Base-by-base conservation (phyloP, 2,113 vertebrate species). In the Catharus fuscescens region DNA sequence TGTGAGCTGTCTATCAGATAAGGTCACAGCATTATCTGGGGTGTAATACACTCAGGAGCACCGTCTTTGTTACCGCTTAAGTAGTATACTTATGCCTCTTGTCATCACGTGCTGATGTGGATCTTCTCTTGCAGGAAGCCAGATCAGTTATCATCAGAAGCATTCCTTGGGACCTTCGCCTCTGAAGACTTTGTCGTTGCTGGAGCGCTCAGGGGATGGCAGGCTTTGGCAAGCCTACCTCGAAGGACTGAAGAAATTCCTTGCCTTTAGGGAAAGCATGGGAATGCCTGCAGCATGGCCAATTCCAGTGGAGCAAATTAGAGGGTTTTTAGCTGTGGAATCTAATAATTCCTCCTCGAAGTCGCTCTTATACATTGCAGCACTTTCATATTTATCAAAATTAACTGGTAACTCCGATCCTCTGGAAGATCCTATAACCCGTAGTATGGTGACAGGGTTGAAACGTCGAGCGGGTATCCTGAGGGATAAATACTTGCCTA, bases 251-350 rank as follows among this genome's bases (percentile, higher is more conserved):
- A 54, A 87, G 45, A 77, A 88, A 25, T 97, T 96, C 52, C 34
- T 95, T 16, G 24, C 1, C 48, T 97, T 92, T 16, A 94, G 95
- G 60, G 24, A 80, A 60, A 53, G 6, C 15, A 52, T 59, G 76
- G 57, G 57, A 48, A 86, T 96, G 94, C 78, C 92, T 80, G 80
- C 94, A 24, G 42, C 23, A 18, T 96, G 96, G 95, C 97, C 92
- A n/a, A 36, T 97, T 91, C 97, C 96, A 29, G 47, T 9, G 18
- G 57, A 93, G 3, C 95, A 97, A 59, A 52, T 96, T n/a, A 80
- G 88, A 88, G 92, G 95, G 0, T 97, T 97, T 81, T 81, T 97
- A 69, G 11, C 84, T 36, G 16, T 29, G 20, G 92, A 97, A 45
- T 90, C 80, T 21, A n/a, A 50, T 34, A 12, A 19, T 36, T 78